Conservation (phyloP, 2,797 vertebrate genomes). For the Thalassophryne amazonica region DNA sequence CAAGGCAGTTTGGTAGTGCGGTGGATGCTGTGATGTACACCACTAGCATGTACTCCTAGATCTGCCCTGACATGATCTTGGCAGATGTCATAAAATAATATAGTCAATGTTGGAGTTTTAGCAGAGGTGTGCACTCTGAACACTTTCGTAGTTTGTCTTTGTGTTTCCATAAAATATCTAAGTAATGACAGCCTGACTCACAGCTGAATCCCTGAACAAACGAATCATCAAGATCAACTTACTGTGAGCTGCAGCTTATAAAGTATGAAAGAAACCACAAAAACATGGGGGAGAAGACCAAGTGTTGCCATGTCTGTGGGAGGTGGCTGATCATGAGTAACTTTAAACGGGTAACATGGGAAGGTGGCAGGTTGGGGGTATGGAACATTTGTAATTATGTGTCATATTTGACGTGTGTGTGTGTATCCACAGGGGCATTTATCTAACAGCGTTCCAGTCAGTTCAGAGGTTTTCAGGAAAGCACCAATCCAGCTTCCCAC, state of each 20-base stretch:
- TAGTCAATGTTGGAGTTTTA: too few relatives aligned
- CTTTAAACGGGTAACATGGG: constrained; percentile 25
- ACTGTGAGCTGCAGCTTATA: constrained; percentile 23
- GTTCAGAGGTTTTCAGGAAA: constrained; percentile 1
- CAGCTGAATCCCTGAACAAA: not conserved
- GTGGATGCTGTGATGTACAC: too few relatives aligned
- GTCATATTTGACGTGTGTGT: not conserved
- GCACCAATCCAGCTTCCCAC: not conserved
- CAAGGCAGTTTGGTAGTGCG: too few relatives aligned
- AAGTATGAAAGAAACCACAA: constrained; percentile 49
- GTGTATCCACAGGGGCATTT: not conserved
- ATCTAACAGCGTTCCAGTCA: not conserved
- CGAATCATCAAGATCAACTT: constrained; percentile 15
- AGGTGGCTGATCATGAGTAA: constrained; percentile 45
- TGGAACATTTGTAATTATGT: constrained; percentile 16
- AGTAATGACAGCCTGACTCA: too few relatives aligned
- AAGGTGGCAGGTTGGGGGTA: constrained; percentile 21
- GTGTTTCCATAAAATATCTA: not conserved
- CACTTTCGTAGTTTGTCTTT: not conserved
- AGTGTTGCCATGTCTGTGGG: constrained; percentile 42
- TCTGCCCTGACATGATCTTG: too few relatives aligned
- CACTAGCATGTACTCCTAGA: too few relatives aligned
- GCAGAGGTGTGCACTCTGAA: not conserved
- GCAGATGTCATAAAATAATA: too few relatives aligned
- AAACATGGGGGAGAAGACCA: constrained; percentile 2